phyloP scores from a whole-genome alignment of 2,113 vertebrate genomes.

The Petrocephalus zakoni region DNA sequence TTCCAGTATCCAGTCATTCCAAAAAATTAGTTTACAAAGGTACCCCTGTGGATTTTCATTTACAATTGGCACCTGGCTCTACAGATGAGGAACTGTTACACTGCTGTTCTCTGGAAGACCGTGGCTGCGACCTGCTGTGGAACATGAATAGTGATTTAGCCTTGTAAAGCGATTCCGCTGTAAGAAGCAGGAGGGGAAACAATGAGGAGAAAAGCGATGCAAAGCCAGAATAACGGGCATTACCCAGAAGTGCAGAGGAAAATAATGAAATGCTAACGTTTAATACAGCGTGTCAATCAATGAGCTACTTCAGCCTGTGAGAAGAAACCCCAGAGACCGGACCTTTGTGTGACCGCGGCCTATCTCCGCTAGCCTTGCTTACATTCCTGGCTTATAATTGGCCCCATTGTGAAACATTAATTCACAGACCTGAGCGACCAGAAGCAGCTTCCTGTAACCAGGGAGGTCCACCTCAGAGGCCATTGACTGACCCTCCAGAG shows the following conservation, averaged over 20 bases:
- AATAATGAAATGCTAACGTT: neutral
- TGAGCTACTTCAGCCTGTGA: neutral
- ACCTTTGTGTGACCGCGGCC: neutral
- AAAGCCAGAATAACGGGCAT: neutral
- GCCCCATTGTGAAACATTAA: constrained; percentile 9
- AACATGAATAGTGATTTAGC: neutral
- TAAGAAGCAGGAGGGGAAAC: neutral
- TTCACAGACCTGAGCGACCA: neutral
- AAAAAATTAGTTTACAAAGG: neutral
- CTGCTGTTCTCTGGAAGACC: neutral
- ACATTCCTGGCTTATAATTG: neutral
- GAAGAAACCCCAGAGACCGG: neutral
- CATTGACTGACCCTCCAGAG: neutral
- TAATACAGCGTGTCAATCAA: neutral
- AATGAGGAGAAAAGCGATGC: neutral
- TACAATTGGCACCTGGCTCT: neutral
- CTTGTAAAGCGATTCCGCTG: neutral
- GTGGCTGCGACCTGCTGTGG: too few species aligned
- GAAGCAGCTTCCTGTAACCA: constrained; percentile 1
- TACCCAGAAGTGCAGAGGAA: neutral
- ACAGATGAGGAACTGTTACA: neutral
- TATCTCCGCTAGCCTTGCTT: neutral
- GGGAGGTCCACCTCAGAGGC: neutral
- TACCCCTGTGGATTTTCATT: neutral
- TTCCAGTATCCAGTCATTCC: neutral